A percentile compares a stretch with the other conserved stretches of the same genome.
These are phyloP conservation scores for Percopsis transmontana DNA, from an alignment of 2,113 vertebrate species.

Conservation along the genomic window DNA sequence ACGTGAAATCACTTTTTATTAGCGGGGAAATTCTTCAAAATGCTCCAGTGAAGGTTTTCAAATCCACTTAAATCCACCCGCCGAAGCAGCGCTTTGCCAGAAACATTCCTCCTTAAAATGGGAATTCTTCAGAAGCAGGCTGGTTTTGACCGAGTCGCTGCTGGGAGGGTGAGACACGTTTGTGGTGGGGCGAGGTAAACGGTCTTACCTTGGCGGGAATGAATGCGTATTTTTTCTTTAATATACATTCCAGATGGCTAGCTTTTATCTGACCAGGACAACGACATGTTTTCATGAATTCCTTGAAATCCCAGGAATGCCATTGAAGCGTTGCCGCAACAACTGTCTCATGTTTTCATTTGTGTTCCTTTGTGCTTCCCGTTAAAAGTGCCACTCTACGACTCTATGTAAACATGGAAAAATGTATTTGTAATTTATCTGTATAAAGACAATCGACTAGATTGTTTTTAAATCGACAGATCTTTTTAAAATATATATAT, in stretches of 20 bases:
- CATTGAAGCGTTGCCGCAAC: not conserved
- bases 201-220: conserved; percentile 28
- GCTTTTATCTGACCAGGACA: conserved; percentile 1
- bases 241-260: not conserved
- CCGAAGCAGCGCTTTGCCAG: conserved; percentile 34
- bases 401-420: conserved; percentile 38
- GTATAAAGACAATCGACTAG: too few relatives aligned
- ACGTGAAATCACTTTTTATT: conserved; percentile 77
- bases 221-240: conserved; percentile 41
- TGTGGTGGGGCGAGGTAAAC: conserved; percentile 23
- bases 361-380: not conserved
- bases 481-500: too few relatives aligned
- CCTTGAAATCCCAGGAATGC: conserved; percentile 2
- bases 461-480: too few relatives aligned
- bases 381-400: conserved; percentile 27
- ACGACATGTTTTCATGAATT: conserved; percentile 14
- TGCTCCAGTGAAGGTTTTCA: conserved; percentile 43
- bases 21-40: conserved; percentile 61
- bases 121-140: conserved; percentile 5
- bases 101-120: conserved; percentile 33
- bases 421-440: too few relatives aligned
- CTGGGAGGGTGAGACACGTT: not conserved
- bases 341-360: conserved; percentile 28
- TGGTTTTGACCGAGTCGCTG: not conserved
- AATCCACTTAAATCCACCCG: conserved; percentile 20